These are phyloP conservation scores for Phocoena sinus DNA, from an alignment of 2,113 vertebrate species.

Conservation along the genomic window DNA sequence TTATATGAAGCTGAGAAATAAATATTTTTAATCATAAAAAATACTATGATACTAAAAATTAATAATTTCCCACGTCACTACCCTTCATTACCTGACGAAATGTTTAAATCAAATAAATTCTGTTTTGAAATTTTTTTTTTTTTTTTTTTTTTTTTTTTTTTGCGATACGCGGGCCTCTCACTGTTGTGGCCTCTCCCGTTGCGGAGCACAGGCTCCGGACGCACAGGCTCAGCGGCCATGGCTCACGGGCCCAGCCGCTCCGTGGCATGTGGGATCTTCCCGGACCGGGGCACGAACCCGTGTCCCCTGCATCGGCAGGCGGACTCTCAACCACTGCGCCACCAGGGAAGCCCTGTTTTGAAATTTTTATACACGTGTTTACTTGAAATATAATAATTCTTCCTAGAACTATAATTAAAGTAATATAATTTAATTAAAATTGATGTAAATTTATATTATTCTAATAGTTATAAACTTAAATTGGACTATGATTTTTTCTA, in stretches of 20 bases:
- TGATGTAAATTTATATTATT: background rate
- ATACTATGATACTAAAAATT: background rate
- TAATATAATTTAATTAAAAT: background rate
- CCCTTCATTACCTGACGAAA: background rate
- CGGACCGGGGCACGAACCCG: no score
- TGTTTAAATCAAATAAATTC: background rate
- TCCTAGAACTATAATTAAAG: background rate
- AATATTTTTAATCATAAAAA: conserved; percentile 16
- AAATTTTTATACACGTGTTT: background rate
- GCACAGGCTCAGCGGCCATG: no score
- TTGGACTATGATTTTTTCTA: background rate
- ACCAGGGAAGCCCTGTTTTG: no score
- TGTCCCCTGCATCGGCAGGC: no score
- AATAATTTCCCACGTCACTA: background rate
- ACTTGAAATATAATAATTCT: background rate
- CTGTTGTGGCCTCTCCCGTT: no score
- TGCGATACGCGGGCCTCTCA: no score
- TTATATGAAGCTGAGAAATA: conserved; percentile 32
- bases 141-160: no score
- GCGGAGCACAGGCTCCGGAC: no score
- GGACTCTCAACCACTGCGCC: no score
- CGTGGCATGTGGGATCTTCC: no score
- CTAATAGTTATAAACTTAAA: background rate
- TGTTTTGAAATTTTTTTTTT: background rate
- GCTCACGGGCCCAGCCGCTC: no score